Evolutionary conservation across 2,113 vertebrate genomes (phyloP), one percentile per base, ranked within the genome.

Genomic region (Smithornis capensis): DNA sequence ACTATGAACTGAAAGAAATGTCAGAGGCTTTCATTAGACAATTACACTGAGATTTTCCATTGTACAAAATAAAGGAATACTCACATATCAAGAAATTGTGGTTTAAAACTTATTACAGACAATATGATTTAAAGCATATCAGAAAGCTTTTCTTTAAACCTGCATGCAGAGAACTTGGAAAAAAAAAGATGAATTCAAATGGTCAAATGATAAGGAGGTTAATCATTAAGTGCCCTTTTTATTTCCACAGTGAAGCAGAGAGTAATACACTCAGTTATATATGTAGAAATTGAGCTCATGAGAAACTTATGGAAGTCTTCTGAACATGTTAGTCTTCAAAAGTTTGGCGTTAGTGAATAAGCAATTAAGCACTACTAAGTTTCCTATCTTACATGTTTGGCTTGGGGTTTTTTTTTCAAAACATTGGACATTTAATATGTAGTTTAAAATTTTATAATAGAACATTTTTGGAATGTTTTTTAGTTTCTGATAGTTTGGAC

Each of bases 41-140:
- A 8, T 16, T 74, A 56, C 7, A 27, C 18, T 4, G 25, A 74
- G 37, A 70, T 74, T 64, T 52, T 62, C 21, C 16, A 27, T 31
- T 0, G 0, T 31, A 38, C 1, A 10, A 52, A 33, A 37, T 37
- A 29, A 2, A 42, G 16, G 5, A 27, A 55, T 25, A 47, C 17
- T 28, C 2, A 49, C 1, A 74, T 27, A 73, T 42, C 27, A 55
- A 79, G 50, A 87, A 40, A 2, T 3, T 22, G 29, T 42, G 31
- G 10, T 79, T 52, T 55, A 62, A 59, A 71, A 57, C 11, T 44
- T n/a, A 19, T 11, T 74, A 10, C 19, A 10, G 22, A 22, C 49
- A 73, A 40, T 6, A 55, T 27, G 12, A 79, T 78, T 57, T n/a
- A 69, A 28, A 75, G 22, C 7, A 24, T 29, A 64, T 42, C 17